Base-by-base conservation (phyloP, 2,113 vertebrate genomes). In the Empidonax traillii region DNA sequence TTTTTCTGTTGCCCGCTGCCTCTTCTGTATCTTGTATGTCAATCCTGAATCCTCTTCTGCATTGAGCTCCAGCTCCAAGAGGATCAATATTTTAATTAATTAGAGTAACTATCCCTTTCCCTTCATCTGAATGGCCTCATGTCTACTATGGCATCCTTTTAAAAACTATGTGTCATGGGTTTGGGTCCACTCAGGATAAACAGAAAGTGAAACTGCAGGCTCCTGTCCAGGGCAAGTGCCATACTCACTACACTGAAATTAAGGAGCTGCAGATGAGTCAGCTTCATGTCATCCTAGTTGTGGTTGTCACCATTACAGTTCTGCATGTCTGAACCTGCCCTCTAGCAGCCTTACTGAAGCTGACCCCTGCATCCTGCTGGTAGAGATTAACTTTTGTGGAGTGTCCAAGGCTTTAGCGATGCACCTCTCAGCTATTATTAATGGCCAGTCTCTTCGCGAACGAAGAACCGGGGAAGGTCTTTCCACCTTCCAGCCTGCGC, bases 211-310 rank as follows among this genome's bases (percentile, higher is more conserved):
- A 65, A 13, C 22, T 8, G 8, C 1, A 2, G 27, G 33, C 23
- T 91, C 6, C 9, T 46, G 17, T 52, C 52, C 16, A 17, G 14
- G n/a, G 27, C 17, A 49, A 46, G 58, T 31, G 47, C 37, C 17
- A 5, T 33, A 21, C 18, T 28, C 46, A 30, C 28, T 12, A 7
- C 10, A 6, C 18, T 5, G 4, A 33, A 12, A 53, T 14, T 9
- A n/a, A 47, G 23, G 30, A 59, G 23, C 28, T 69, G 21, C 39
- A 27, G 1, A 31, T 13, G 27, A 8, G 14, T 41, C 33, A 44
- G 27, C 20, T 8, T 39, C 44, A 10, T 0, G 1, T 31, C 14
- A 30, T 2, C 22, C 3, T 30, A 43, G n/a, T 21, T 30, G 31
- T 8, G 51, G 27, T 4, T 61, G 72, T 51, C 31, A 35, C 44